phyloP scores from a whole-genome alignment of 2,797 vertebrate species.

The Eospalax fontanierii region DNA sequence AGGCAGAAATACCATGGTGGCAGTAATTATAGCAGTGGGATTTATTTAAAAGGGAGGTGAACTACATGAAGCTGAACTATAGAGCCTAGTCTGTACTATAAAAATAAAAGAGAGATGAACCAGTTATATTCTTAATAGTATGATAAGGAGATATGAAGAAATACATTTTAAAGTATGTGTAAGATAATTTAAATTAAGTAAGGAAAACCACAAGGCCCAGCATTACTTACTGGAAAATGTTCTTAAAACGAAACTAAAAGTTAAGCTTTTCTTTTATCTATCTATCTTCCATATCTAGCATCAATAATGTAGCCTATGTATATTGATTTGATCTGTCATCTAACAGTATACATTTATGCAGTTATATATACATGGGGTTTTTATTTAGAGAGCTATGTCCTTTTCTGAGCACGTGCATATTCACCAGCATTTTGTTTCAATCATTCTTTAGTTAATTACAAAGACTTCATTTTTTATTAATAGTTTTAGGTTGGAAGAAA shows the following conservation, averaged over 20 bases:
- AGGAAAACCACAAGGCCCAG: not conserved
- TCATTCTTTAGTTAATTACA: constrained; percentile 9
- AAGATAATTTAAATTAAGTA: constrained; percentile 21
- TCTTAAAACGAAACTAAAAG: constrained; percentile 21
- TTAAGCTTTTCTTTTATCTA: not conserved
- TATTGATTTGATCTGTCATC: not conserved
- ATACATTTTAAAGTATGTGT: not conserved
- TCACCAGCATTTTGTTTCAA: not conserved
- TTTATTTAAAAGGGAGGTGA: constrained; percentile 28
- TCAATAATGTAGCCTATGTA: not conserved
- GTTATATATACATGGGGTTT: not conserved
- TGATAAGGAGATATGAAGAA: not conserved
- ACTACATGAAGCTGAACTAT: not conserved
- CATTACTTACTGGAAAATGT: not conserved
- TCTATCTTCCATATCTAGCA: too few species aligned
- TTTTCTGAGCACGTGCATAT: not conserved
- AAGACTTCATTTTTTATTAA: not conserved
- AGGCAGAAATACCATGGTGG: not conserved
- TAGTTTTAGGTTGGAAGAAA: not conserved
- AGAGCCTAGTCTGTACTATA: not conserved
- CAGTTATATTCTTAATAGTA: not conserved
- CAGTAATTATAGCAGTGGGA: constrained; percentile 6
- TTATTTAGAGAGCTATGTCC: not conserved
- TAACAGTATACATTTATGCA: not conserved
- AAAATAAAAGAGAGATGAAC: constrained; percentile 3